Evolutionary conservation across 1,140 invertebrate species (phyloP).

Genomic region (Lordiphosa mommai): DNA sequence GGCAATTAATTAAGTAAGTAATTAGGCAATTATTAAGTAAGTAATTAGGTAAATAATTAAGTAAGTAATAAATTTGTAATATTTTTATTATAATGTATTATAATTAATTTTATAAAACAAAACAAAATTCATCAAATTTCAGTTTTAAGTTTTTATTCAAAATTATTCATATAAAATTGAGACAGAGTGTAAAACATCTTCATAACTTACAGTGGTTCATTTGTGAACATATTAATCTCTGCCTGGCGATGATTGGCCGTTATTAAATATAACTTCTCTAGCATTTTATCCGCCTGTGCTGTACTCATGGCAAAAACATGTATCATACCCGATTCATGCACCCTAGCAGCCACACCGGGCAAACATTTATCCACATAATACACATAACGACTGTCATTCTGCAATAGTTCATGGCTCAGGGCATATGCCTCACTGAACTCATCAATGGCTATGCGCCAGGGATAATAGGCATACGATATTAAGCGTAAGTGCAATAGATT

Average conservation of each 20-base stretch:
- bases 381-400: not conserved
- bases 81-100: no score
- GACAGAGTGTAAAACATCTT: no score
- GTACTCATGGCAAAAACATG: slow-evolving; percentile 31
- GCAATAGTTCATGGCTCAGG: not conserved
- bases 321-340: slow-evolving; percentile 23
- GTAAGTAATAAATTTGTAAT: no score
- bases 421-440: slow-evolving; percentile 6
- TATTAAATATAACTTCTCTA: slow-evolving; percentile 23
- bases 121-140: no score
- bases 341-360: slow-evolving; percentile 26
- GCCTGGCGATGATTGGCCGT: slow-evolving; percentile 28
- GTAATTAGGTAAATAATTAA: no score
- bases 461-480: slow-evolving; percentile 14
- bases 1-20: no score
- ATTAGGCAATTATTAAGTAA: no score
- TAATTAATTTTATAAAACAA: no score
- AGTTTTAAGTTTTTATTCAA: no score
- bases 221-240: not conserved
- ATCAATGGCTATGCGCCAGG: slow-evolving; percentile 23
- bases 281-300: slow-evolving; percentile 23
- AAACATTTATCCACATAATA: slow-evolving; percentile 40
- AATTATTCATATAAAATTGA: no score
- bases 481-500: slow-evolving; percentile 9
- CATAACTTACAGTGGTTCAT: no score